Base-by-base conservation (phyloP, 35 echinoderm and acorn worm species). In the Heliocidaris tuberculata region DNA sequence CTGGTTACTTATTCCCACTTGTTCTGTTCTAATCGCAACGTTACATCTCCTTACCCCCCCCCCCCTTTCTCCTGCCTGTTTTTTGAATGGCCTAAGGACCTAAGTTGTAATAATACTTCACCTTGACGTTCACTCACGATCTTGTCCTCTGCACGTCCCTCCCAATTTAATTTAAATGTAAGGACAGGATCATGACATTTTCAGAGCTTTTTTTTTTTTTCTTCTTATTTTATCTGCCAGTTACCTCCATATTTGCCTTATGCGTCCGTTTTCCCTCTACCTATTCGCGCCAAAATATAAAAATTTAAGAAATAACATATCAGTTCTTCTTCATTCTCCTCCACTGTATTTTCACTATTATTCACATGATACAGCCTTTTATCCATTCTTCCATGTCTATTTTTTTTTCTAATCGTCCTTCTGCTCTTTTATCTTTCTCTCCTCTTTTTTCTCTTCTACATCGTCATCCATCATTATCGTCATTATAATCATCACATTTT, bases 81-180 rank as follows among this genome's bases (percentile, higher is more conserved):
- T 70, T 27, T 1, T 19, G 19, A 24, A 17, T 70, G 60, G 60
- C 60, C 60, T 21, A 27, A 70, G 60, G 60, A 70, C 60, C 16
- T 70, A 70, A 70, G 15, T 70, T 70, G 60, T 70, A 70, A 16
- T 70, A 70, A 70, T 70, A 70, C 15, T 16, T 88, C 86, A 88
- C 86, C 86, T 88, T 88, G 86, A 88, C 86, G 47, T 31, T 88
- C 86, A 35, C 10, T 42, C 86, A 88, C 86, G 86, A 88, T 42
- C 86, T 88, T 48, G 86, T 29, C 86, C 86, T 88, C 16, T 11
- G 86, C 1, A 88, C 27, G 86, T 88, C 86, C 9, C 30, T 48
- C 47, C 27, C 86, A 88, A 32, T 88, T 88, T 70, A 70, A 19
- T 21, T 70, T 27, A 17, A 70, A 24, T 27, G 60, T 70, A 27